phyloP scores from a whole-genome alignment of 2,888 invertebrate genomes.

The Tribolium freemani region DNA sequence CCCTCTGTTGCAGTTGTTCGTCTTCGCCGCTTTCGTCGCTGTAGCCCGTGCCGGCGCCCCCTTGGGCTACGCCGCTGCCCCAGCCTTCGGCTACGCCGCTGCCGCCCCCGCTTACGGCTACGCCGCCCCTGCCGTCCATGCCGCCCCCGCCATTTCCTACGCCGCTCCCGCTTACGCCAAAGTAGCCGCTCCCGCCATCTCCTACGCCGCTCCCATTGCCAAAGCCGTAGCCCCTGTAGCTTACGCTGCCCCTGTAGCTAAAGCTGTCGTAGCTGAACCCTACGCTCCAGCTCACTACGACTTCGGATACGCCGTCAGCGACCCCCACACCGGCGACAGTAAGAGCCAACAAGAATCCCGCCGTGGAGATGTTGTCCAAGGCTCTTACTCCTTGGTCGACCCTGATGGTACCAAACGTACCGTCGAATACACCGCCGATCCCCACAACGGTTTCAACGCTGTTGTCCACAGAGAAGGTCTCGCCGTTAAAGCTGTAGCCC shows the following conservation, averaged over 20 bases:
- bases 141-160: slow-evolving; percentile 45
- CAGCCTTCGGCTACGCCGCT: slow-evolving; percentile 45
- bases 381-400: slow-evolving; percentile 69
- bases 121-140: slow-evolving; percentile 41
- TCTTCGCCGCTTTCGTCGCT: slow-evolving; percentile 51
- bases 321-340: slow-evolving; percentile 54
- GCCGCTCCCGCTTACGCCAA: slow-evolving; percentile 56
- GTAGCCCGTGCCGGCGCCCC: slow-evolving; percentile 55
- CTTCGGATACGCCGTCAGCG: slow-evolving; percentile 67
- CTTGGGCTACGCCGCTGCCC: slow-evolving; percentile 50
- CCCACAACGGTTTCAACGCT: slow-evolving; percentile 71
- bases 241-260: slow-evolving; percentile 52
- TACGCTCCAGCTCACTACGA: slow-evolving; percentile 69
- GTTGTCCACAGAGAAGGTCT: slow-evolving; percentile 68
- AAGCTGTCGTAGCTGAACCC: slow-evolving; percentile 65
- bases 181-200: slow-evolving; percentile 64
- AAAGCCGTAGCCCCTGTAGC: slow-evolving; percentile 59
- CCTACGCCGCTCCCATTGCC: slow-evolving; percentile 37
- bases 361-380: slow-evolving; percentile 69
- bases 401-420: slow-evolving; percentile 70
- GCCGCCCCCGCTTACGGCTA: slow-evolving; percentile 41
- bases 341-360: slow-evolving; percentile 65
- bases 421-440: slow-evolving; percentile 70
- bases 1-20: slow-evolving; percentile 48
- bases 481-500: slow-evolving; percentile 61